Evolutionary conservation across 1,140 invertebrate species (phyloP).

Genomic region (Drosophila melanogaster): DNA sequence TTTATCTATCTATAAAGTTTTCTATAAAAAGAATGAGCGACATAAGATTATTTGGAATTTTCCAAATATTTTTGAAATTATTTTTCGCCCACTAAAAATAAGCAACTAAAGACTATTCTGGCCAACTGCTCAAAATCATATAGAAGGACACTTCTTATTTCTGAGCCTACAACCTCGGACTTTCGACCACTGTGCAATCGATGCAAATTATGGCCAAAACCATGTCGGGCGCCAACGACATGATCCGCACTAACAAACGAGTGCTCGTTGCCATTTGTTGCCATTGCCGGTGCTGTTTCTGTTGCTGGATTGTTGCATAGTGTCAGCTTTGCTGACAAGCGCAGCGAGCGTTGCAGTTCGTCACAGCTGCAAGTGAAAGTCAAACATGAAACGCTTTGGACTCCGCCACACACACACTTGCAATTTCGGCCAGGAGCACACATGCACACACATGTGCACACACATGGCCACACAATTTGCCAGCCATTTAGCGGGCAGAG

Average conservation of each 20-base stretch:
- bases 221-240: slow-evolving; percentile 48
- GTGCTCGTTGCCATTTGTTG: slow-evolving; percentile 26
- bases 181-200: slow-evolving; percentile 57
- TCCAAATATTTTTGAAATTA: no score
- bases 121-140: not conserved
- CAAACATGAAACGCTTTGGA: slow-evolving; percentile 67
- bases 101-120: not conserved
- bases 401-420: slow-evolving; percentile 27
- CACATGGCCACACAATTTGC: slow-evolving; percentile 49
- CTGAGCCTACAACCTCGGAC: not conserved
- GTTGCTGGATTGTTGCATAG: slow-evolving; percentile 44
- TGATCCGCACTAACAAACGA: slow-evolving; percentile 22
- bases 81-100: not conserved
- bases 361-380: slow-evolving; percentile 80
- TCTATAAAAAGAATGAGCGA: no score
- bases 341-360: slow-evolving; percentile 48
- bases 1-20: no score
- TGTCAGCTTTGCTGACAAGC: slow-evolving; percentile 60
- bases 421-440: slow-evolving; percentile 23
- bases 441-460: slow-evolving; percentile 19
- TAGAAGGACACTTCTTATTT: not conserved
- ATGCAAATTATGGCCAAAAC: slow-evolving; percentile 72
- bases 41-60: no score
- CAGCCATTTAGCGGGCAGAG: slow-evolving; percentile 45
- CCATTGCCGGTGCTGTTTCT: slow-evolving; percentile 27